Evolutionary conservation across 2,797 vertebrate species (phyloP).

Genomic region (Lacerta bilineata): DNA sequence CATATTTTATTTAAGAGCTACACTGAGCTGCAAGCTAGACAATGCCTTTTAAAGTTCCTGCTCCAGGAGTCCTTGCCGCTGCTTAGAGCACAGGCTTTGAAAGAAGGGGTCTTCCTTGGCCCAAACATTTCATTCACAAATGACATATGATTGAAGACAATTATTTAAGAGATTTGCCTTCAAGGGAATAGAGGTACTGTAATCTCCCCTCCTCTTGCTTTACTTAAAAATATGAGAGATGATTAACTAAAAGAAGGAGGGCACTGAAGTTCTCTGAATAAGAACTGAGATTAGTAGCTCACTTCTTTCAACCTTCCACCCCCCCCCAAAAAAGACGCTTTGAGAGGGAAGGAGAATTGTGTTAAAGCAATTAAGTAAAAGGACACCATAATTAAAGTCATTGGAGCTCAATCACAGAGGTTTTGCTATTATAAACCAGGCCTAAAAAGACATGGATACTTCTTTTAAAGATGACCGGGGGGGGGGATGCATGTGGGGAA

Average conservation of each 20-base stretch:
- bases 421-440: too few species aligned
- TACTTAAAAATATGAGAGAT: background rate
- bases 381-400: too few species aligned
- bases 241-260: background rate
- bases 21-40: background rate
- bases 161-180: background rate
- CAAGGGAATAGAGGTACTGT: background rate
- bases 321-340: background rate
- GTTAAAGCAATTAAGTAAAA: conserved; percentile 28
- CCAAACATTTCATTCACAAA: background rate
- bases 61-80: background rate
- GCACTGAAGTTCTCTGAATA: background rate
- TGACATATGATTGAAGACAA: background rate
- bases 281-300: background rate
- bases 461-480: too few species aligned
- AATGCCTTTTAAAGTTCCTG: background rate
- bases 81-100: background rate
- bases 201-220: background rate
- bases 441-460: too few species aligned
- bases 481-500: too few species aligned
- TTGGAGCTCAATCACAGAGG: too few species aligned
- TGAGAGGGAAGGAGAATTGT: background rate
- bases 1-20: conserved; percentile 30
- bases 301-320: conserved; percentile 22
- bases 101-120: background rate